Evolutionary conservation across 2,888 invertebrate genomes (phyloP), one percentile per base, ranked within the genome.

Genomic region (Anoncus sp.): DNA sequence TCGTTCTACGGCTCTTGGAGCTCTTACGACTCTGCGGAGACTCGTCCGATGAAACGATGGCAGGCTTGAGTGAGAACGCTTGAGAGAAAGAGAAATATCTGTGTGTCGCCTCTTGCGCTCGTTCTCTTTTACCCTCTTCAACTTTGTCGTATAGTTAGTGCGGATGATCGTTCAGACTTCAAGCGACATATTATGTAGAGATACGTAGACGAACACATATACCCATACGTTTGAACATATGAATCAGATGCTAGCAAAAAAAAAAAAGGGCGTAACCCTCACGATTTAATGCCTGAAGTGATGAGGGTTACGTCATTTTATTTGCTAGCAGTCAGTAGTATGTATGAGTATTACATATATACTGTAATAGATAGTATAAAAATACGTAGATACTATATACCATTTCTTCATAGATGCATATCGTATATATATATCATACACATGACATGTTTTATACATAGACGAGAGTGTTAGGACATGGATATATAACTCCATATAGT

Each of bases 11-110:
- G 53, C 66, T 66, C 70, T 62, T 35, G 74, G 74, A 66, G 62
- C 70, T 71, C 60, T 71, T 71, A 71, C 71, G 71, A 75, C 60
- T 24, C 75, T 74, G 43, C 45, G 45, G 70, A 75, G 70, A 75
- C 62, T 74, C 66, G 70, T 78, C 60, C 31, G 38, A 71, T 31
- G 31, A 74, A 75, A 74, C 60, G 70, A 75, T 57, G 47, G 55
- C 53, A 20, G 51, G 66, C 66, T 67, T 60, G 53, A 65, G 65
- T 66, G 65, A 55, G 60, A 16, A 38, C 24, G 59, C 67, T 69
- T 43, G 24, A 65, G 60, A 59, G 53, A 74, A 74, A 55, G 59
- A 70, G 45, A 31, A 45, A 40, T 47, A 47, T 62, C 27, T 62
- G 12, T 45, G 47, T 47, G 22, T 53, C n/a, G n/a, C 10, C 43